Evolutionary conservation across 2,888 invertebrate genomes (phyloP).

Genomic region (Yponomeuta malinellus): DNA sequence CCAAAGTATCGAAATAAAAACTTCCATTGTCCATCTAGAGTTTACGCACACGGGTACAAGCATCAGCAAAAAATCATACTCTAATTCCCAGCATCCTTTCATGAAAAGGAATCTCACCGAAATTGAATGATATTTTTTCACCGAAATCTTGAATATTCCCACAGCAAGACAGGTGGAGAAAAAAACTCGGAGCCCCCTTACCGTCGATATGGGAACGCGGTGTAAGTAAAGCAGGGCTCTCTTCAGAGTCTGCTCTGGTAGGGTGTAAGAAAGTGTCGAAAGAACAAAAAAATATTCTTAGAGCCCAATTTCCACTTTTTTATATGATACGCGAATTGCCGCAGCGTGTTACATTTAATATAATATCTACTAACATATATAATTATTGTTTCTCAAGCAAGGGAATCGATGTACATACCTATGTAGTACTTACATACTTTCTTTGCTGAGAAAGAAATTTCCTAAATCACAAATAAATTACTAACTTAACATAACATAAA

Average conservation of each 20-base stretch:
- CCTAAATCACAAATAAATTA: no score
- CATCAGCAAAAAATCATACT: not conserved
- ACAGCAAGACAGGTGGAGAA: not conserved
- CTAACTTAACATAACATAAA: no score
- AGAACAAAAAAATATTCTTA: no score
- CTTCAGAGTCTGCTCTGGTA: not conserved
- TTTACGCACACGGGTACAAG: not conserved
- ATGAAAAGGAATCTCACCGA: not conserved
- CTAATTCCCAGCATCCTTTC: slow-evolving; percentile 1
- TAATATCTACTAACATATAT: no score
- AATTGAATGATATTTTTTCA: not conserved
- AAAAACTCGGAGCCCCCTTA: not conserved
- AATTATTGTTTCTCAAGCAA: no score
- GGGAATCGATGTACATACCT: no score
- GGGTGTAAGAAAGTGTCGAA: not conserved
- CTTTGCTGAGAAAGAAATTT: no score
- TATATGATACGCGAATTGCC: no score
- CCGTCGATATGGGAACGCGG: not conserved
- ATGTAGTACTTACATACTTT: no score
- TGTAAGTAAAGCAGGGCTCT: not conserved
- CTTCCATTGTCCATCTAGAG: not conserved
- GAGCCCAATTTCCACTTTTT: no score
- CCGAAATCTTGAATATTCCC: not conserved
- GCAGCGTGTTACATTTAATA: no score
- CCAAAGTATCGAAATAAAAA: not conserved